These are phyloP conservation scores for Callyntrura sp. DNA, from an alignment of 2,888 invertebrate genomes.

Conservation along the genomic window DNA sequence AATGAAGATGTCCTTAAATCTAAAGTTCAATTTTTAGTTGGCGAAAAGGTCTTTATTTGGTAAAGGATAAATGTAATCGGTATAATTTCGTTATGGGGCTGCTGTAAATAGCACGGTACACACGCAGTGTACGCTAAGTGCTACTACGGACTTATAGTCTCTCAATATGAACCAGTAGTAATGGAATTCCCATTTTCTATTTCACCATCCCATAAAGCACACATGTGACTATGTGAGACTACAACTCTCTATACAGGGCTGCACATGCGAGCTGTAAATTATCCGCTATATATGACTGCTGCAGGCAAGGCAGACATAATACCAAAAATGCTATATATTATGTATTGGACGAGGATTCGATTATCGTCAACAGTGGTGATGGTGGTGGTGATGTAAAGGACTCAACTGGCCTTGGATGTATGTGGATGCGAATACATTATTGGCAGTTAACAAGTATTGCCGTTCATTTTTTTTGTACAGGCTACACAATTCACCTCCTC, in stretches of 20 bases:
- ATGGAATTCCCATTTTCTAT: constrained; percentile 39
- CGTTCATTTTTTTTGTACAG: constrained; percentile 52
- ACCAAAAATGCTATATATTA: background rate
- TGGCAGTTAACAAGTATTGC: constrained; percentile 33
- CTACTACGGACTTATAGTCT: background rate
- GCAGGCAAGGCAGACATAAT: background rate
- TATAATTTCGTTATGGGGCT: background rate
- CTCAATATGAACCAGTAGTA: background rate
- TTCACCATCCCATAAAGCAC: constrained; percentile 22
- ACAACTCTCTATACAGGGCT: background rate
- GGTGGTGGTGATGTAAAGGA: constrained; percentile 32
- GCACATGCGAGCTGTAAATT: background rate
- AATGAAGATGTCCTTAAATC: background rate
- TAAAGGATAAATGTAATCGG: background rate
- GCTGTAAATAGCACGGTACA: background rate
- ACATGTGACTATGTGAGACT: constrained; percentile 21
- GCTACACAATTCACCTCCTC: background rate
- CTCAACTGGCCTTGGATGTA: constrained; percentile 46
- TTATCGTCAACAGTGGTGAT: constrained; percentile 11
- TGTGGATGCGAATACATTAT: constrained; percentile 9
- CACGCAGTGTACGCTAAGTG: background rate
- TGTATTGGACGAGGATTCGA: no score
- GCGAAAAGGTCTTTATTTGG: constrained; percentile 29
- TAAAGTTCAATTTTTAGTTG: constrained; percentile 17
- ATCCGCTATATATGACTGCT: background rate